Evolutionary conservation across 2,113 vertebrate genomes (phyloP), one percentile per base, ranked within the genome.

Genomic region (Nibea albiflora): DNA sequence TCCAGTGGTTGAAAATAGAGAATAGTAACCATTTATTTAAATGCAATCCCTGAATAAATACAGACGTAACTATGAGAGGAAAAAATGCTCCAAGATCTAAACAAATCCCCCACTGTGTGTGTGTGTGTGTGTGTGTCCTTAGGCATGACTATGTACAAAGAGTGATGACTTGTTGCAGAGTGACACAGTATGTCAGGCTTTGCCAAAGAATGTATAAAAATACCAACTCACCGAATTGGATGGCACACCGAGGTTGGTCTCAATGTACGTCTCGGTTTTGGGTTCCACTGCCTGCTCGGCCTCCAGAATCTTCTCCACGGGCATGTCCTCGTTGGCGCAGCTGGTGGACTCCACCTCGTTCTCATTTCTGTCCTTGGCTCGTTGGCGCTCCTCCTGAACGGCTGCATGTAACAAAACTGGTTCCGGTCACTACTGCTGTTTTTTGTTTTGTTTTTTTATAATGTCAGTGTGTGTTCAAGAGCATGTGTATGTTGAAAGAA

Each of bases 281-380:
- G 98, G 98, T 88, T 99, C 98, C 64, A 99, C 98, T 0, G 98
- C 98, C 1, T 98, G 96, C 85, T 99, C 98, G 0, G 98, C 98
- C 74, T 99, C 98, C 91, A 99, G 94, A 77, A 99, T 97, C 96
- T 98, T 99, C 92, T 99, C 98, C 93, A 99, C 98, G 0, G 98
- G 98, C 98, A 99, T 99, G 95, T 99, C 98, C 93, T 99, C 98
- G 0, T 97, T 99, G 83, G 95, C 97, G 2, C 96, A 96, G 94
- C 97, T 96, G 46, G 96, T 97, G 0, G 97, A 97, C 92, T 99
- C 98, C 82, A 97, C 97, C 92, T 99, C 98, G 0, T 93, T 98
- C 94, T 99, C 98, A 0, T 90, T 97, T 47, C 95, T 96, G n/a
- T 99, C 98, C 91, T 97, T 99, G 14, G 98, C 97, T 78, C 98